phyloP scores from a whole-genome alignment of 2,797 vertebrate genomes.

The Malurus leucopterus region DNA sequence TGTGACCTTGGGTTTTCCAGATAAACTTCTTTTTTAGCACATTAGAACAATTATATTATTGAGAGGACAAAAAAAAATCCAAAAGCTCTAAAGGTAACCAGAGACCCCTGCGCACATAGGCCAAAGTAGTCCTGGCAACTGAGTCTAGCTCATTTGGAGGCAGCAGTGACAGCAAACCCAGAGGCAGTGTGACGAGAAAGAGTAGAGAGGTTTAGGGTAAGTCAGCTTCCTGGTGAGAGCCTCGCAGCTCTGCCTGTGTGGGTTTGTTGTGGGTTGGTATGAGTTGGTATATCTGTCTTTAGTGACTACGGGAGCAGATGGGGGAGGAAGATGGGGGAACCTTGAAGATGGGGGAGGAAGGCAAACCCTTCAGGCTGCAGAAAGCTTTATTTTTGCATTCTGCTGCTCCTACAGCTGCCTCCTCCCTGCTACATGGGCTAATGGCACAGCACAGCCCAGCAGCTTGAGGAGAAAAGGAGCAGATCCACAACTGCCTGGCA shows the following conservation, averaged over 20 bases:
- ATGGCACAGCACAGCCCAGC: background rate
- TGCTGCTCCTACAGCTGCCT: background rate
- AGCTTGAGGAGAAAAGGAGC: background rate
- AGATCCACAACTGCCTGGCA: rapidly evolving
- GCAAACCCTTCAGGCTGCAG: background rate
- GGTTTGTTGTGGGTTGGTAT: slow-evolving; percentile 43
- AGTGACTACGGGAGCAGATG: background rate
- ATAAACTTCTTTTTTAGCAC: background rate
- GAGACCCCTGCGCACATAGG: background rate
- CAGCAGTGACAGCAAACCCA: slow-evolving; percentile 3
- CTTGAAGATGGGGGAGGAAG: background rate
- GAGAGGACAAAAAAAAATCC: background rate
- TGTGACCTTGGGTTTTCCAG: background rate
- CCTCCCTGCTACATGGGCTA: background rate
- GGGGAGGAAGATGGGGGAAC: background rate
- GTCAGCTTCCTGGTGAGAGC: slow-evolving; percentile 68
- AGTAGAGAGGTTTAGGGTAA: slow-evolving; percentile 49
- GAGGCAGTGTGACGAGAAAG: slow-evolving; percentile 29
- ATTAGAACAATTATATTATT: background rate
- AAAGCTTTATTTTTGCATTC: background rate
- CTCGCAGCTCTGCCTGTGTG: slow-evolving; percentile 54
- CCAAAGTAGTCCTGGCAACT: background rate
- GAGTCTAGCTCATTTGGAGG: background rate
- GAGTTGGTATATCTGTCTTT: background rate
- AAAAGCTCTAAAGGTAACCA: background rate